A percentile compares a stretch with the other conserved stretches of the same genome.
phyloP scores from a whole-genome alignment of 2,888 invertebrate species.

The Vesta saturnalis region DNA sequence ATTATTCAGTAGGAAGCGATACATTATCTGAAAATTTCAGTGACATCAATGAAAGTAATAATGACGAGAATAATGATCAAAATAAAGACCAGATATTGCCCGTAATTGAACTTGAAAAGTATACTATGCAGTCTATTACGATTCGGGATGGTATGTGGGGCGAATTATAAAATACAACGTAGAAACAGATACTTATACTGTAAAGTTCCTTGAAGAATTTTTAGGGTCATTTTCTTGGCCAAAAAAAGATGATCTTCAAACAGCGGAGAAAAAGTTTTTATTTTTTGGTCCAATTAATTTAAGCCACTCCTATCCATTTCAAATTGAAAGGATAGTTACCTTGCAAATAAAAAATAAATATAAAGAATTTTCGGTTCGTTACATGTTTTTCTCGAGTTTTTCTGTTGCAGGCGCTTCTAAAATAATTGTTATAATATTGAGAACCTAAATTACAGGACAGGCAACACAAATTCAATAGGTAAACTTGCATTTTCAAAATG shows the following conservation, averaged over 20 bases:
- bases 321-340: too few species aligned
- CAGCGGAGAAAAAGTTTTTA: not conserved
- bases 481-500: too few species aligned
- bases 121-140: not conserved
- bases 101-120: not conserved
- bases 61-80: too few species aligned
- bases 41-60: not conserved
- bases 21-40: not conserved
- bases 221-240: too few species aligned
- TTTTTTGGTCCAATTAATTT: not conserved
- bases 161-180: not conserved
- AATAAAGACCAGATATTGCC: not conserved
- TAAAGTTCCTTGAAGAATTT: too few species aligned
- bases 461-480: too few species aligned
- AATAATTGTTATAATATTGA: not conserved
- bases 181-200: not conserved
- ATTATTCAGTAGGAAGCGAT: conserved; percentile 1
- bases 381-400: not conserved
- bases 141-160: not conserved
- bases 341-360: too few species aligned
- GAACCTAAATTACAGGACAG: too few species aligned
- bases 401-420: not conserved
- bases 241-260: too few species aligned
- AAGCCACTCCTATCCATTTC: too few species aligned
- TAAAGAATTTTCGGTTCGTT: too few species aligned